A percentile compares a stretch with the other conserved stretches of the same genome.
phyloP scores from a whole-genome alignment of 2,888 invertebrate genomes.

The Sericinus montela region DNA sequence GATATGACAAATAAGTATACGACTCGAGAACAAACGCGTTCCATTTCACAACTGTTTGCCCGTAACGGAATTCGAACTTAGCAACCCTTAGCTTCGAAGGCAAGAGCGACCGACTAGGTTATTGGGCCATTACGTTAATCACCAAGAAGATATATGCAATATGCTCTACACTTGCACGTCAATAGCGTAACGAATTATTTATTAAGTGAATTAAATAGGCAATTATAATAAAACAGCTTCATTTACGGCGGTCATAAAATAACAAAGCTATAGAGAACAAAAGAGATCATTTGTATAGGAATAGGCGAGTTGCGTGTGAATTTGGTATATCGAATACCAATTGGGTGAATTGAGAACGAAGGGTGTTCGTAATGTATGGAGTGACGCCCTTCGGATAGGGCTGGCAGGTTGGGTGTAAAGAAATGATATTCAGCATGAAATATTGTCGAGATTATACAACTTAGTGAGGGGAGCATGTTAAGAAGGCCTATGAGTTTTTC shows the following conservation, averaged over 20 bases:
- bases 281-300: conserved; percentile 60
- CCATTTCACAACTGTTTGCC: too few relatives aligned
- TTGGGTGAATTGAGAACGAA: conserved; percentile 46
- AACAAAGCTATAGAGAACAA: conserved; percentile 49
- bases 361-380: conserved; percentile 45
- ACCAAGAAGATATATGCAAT: neutral
- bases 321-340: conserved; percentile 73
- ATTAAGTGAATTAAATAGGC: conserved; percentile 13
- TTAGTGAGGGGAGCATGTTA: too few relatives aligned
- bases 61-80: too few relatives aligned
- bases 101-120: too few relatives aligned
- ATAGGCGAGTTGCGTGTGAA: conserved; percentile 69
- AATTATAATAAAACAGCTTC: conserved; percentile 32
- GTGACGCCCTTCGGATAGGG: conserved; percentile 35
- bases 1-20: too few relatives aligned
- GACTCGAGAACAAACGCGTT: too few relatives aligned
- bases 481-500: too few relatives aligned
- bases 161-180: conserved; percentile 5
- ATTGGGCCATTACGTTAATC: conserved; percentile 10
- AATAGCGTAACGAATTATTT: conserved; percentile 1
- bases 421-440: neutral
- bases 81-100: too few relatives aligned
- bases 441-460: neutral
- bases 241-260: conserved; percentile 60
- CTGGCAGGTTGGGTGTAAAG: conserved; percentile 14